phyloP scores from a whole-genome alignment of 2,797 vertebrate genomes.

The Potorous gilbertii region DNA sequence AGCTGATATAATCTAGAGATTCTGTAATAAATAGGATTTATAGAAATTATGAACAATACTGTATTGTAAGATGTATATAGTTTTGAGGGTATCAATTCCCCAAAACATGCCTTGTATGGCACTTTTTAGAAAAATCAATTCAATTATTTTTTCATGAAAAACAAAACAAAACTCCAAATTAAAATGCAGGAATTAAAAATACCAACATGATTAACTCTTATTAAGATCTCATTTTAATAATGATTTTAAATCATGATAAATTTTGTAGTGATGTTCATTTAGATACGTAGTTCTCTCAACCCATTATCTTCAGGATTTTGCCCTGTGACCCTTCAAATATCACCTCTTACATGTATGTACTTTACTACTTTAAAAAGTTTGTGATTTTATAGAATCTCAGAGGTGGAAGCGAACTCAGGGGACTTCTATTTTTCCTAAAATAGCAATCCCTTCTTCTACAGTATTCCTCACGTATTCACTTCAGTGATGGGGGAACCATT shows the following conservation, averaged over 20 bases:
- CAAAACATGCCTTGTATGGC: not conserved
- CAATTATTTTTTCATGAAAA: slow-evolving; percentile 48
- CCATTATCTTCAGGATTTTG: not conserved
- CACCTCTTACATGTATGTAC: not conserved
- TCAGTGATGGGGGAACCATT: not conserved
- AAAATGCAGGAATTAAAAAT: slow-evolving; percentile 21
- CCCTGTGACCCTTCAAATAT: not conserved
- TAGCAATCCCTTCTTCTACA: not conserved
- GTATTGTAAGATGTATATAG: slow-evolving; percentile 1
- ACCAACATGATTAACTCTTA: slow-evolving; percentile 17
- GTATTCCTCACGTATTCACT: not conserved
- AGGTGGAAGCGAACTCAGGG: too few relatives aligned
- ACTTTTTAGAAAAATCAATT: slow-evolving; percentile 13
- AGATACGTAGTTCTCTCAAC: not conserved
- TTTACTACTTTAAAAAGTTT: not conserved
- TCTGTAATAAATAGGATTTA: not conserved
- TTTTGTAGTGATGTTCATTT: slow-evolving; percentile 6
- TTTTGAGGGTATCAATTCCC: slow-evolving; percentile 16
- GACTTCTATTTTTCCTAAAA: not conserved
- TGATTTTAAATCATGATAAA: slow-evolving; percentile 29
- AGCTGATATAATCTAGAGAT: slow-evolving; percentile 6
- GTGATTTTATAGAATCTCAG: not conserved
- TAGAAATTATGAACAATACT: slow-evolving; percentile 16
- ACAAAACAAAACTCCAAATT: slow-evolving; percentile 50
- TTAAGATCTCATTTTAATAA: slow-evolving; percentile 44